Evolutionary conservation across 2,113 vertebrate species (phyloP), one percentile per base, ranked within the genome.

Genomic region (Calypte anna): DNA sequence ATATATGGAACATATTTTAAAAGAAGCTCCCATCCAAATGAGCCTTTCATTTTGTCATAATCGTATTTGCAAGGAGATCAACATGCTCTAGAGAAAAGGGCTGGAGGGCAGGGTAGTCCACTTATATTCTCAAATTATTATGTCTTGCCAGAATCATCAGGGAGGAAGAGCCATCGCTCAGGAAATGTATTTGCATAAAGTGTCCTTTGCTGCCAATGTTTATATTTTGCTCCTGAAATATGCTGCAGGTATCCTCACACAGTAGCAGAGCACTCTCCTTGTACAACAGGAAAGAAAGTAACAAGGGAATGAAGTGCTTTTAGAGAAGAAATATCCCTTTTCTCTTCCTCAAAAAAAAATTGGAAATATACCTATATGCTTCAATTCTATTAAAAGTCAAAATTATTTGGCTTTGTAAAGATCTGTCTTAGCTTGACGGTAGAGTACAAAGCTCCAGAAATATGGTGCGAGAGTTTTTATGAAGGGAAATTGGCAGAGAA

Each of bases 61-160:
- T 80, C 79, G 36, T 68, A 59, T 87, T 92, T 91, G 44, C 80
- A 86, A 86, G 38, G 24, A 21, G 72, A 66, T 57, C 46, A 72
- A 63, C 2, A 1, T 51, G 43, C 58, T 79, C 17, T 69, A 25
- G 31, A 77, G 63, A 63, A 79, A 80, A 74, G 44, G 82, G 44
- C 51, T 43, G 38, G 90, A 94, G 76, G 90, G 69, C 82, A 91
- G 68, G 68, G 38, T 50, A n/a, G 57, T 72, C n/a, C 61, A 67
- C 64, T 91, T 90, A 70, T 78, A 82, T 94, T 63, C 68, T 27
- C 40, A 88, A 90, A 95, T 91, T 88, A 94, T 83, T 83, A 73
- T 61, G 68, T 91, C 82, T 93, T 94, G 51, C 82, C 85, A 74
- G 51, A 96, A 48, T 67, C 79, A 88, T 83, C 72, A 83, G 73